Evolutionary conservation across 2,797 vertebrate species (phyloP).

Genomic region (Allobates femoralis): DNA sequence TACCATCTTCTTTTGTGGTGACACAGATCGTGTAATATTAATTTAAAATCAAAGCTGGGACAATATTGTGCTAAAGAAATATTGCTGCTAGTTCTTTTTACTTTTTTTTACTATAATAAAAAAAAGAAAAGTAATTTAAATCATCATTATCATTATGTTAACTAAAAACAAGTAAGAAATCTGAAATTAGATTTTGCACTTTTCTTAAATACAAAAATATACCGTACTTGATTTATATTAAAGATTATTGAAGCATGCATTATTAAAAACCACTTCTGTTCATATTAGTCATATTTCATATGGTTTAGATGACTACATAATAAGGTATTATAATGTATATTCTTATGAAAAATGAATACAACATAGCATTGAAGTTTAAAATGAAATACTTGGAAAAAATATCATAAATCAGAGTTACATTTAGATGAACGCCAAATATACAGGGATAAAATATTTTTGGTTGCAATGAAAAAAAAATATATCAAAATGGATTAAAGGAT

Average conservation of each 20-base stretch:
- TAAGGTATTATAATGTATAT: not conserved
- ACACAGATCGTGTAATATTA: too few species aligned
- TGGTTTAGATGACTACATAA: not conserved
- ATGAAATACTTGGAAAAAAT: slow-evolving; percentile 4
- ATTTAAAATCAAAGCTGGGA: too few species aligned
- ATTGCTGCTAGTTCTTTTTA: too few species aligned
- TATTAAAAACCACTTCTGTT: not conserved
- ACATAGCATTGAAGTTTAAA: not conserved
- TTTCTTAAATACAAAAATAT: not conserved
- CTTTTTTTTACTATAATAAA: too few species aligned
- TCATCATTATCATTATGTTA: too few species aligned
- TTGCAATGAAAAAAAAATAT: slow-evolving; percentile 48
- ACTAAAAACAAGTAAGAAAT: too few species aligned
- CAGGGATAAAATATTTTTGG: slow-evolving; percentile 32
- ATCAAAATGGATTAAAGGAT: slow-evolving; percentile 45
- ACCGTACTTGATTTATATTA: not conserved
- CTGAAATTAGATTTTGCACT: not conserved
- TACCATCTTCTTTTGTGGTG: too few species aligned
- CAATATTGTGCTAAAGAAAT: too few species aligned
- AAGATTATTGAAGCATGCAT: not conserved
- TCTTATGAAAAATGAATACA: not conserved
- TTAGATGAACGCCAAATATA: slow-evolving; percentile 17
- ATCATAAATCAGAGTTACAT: not conserved
- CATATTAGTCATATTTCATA: not conserved
- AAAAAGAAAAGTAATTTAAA: too few species aligned